Conservation (phyloP, 2,797 vertebrate species). For the Bovichtus variegatus region DNA sequence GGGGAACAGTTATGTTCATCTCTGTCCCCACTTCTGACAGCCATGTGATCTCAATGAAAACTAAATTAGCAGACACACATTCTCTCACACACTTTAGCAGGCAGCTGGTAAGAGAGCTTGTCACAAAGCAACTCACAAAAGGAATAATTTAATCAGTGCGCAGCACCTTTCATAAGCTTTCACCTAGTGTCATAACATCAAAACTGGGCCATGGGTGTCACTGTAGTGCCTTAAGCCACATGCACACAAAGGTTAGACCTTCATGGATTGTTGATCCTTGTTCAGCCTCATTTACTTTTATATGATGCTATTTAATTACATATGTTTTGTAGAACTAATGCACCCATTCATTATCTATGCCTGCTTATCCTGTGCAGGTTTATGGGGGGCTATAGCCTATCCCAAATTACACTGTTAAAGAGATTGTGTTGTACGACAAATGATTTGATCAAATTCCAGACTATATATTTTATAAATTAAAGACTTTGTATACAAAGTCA, state of each 20-base stretch:
- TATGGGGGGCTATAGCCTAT: not conserved
- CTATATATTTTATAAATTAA: not conserved
- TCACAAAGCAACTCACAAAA: conserved; percentile 66
- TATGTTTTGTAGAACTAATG: not conserved
- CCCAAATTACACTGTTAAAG: not conserved
- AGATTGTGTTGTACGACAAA: not conserved
- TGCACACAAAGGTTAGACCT: not conserved
- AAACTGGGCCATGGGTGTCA: conserved; percentile 19
- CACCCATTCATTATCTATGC: not conserved
- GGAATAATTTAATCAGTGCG: conserved; percentile 63
- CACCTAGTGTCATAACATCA: conserved; percentile 41
- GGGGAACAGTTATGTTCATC: conserved; percentile 15
- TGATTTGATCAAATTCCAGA: not conserved
- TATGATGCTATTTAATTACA: not conserved
- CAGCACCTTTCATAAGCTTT: conserved; percentile 58
- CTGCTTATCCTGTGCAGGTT: not conserved
- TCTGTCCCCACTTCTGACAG: conserved; percentile 50
- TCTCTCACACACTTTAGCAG: conserved; percentile 13
- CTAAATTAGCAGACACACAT: conserved; percentile 45
- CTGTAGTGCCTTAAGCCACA: not conserved
- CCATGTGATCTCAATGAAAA: conserved; percentile 59
- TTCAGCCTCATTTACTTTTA: conserved; percentile 6
- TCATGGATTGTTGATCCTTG: not conserved
- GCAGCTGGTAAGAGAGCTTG: conserved; percentile 23
- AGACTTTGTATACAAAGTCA: not conserved